A percentile compares a stretch with the other conserved stretches of the same genome.
phyloP scores from a whole-genome alignment of 2,888 invertebrate species.

The Lutraria lutraria region DNA sequence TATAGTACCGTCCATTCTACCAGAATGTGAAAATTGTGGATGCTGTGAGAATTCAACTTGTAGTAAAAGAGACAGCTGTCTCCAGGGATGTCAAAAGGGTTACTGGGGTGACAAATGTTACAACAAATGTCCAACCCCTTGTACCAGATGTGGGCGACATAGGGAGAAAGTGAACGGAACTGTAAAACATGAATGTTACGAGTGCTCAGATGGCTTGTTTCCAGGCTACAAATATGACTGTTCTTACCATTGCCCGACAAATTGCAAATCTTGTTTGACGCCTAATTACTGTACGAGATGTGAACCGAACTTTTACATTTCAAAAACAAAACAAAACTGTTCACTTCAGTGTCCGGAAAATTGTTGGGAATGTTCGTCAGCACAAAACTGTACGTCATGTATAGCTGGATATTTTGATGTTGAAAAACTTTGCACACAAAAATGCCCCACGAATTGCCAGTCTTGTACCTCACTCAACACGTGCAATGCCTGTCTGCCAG shows the following conservation, averaged over 20 bases:
- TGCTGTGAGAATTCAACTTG: neutral
- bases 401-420: neutral
- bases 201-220: neutral
- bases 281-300: neutral
- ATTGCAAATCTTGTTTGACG: neutral
- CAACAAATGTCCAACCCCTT: neutral
- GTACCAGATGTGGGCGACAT: neutral
- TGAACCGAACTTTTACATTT: neutral
- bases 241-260: neutral
- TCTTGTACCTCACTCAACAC: neutral
- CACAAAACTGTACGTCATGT: neutral
- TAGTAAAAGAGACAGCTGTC: neutral
- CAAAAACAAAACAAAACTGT: neutral
- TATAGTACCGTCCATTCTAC: neutral
- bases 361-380: neutral
- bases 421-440: neutral
- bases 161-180: neutral
- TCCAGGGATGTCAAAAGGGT: neutral
- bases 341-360: neutral
- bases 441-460: slow-evolving; percentile 3
- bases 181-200: neutral
- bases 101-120: neutral
- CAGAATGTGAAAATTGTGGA: neutral
- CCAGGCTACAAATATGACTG: neutral
- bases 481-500: neutral